phyloP scores from a whole-genome alignment of 2,113 vertebrate species.

The Anhinga anhinga region DNA sequence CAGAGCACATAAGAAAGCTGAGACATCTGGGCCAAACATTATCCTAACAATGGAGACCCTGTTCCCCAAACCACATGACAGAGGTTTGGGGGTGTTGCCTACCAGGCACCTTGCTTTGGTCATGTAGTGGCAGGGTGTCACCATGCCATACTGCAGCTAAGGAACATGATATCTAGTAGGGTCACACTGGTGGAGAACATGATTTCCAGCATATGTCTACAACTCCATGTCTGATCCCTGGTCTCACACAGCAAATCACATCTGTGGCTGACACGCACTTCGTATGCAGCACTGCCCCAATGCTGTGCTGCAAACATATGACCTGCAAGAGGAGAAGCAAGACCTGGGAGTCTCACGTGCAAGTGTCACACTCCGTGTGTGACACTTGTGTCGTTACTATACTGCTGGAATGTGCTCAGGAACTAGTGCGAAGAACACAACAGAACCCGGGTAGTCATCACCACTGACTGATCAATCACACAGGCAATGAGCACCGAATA shows the following conservation, averaged over 20 bases:
- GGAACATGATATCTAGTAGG: neutral
- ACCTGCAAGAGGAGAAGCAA: neutral
- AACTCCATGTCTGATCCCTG: neutral
- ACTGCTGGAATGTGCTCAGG: neutral
- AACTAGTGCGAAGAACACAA: neutral
- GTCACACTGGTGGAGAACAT: neutral
- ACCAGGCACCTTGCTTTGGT: neutral
- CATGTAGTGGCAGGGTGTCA: neutral
- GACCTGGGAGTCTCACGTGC: neutral
- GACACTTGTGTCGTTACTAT: neutral
- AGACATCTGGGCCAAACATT: neutral
- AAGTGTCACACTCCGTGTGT: neutral
- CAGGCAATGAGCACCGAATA: neutral
- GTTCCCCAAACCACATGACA: neutral
- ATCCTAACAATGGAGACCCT: neutral
- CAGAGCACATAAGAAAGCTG: neutral
- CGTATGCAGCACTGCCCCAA: neutral
- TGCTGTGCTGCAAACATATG: rapidly evolving
- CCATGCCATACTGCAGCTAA: neutral
- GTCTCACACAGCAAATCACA: neutral
- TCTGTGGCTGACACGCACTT: neutral
- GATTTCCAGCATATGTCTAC: neutral
- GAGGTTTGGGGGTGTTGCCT: neutral
- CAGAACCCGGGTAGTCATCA: neutral
- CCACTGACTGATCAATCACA: neutral